These are phyloP conservation scores for Sitophilus oryzae DNA, from an alignment of 1,140 invertebrate genomes.

Conservation along the genomic window DNA sequence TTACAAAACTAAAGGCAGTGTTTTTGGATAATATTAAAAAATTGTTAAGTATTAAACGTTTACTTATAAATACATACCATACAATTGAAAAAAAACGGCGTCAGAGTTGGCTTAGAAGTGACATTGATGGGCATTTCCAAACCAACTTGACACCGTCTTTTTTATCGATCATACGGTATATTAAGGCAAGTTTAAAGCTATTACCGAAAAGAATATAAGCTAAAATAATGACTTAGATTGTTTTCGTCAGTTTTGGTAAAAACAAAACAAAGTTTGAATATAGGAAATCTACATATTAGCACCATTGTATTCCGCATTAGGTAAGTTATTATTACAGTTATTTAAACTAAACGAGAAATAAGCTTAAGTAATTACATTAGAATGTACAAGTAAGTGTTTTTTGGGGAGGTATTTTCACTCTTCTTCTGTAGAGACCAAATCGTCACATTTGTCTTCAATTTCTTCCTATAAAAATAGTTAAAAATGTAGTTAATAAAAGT, in stretches of 20 bases:
- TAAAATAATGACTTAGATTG: background rate
- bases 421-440: slow-evolving; percentile 25
- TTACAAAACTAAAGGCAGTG: no score
- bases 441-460: slow-evolving; percentile 55
- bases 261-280: background rate
- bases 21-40: no score
- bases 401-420: background rate
- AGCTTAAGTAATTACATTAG: background rate
- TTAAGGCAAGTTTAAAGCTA: no score
- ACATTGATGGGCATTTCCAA: no score
- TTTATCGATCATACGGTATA: no score
- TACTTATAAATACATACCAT: no score
- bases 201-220: no score
- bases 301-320: slow-evolving; percentile 29
- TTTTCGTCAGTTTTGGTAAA: background rate
- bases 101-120: no score
- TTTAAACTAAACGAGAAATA: background rate
- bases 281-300: slow-evolving; percentile 17
- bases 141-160: no score
- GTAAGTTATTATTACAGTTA: background rate
- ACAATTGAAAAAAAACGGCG: no score
- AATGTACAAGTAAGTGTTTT: background rate
- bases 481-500: no score
- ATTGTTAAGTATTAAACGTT: no score
- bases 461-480: slow-evolving; percentile 48